phyloP scores from a whole-genome alignment of 2,888 invertebrate genomes.

The Euzetes globulus region DNA sequence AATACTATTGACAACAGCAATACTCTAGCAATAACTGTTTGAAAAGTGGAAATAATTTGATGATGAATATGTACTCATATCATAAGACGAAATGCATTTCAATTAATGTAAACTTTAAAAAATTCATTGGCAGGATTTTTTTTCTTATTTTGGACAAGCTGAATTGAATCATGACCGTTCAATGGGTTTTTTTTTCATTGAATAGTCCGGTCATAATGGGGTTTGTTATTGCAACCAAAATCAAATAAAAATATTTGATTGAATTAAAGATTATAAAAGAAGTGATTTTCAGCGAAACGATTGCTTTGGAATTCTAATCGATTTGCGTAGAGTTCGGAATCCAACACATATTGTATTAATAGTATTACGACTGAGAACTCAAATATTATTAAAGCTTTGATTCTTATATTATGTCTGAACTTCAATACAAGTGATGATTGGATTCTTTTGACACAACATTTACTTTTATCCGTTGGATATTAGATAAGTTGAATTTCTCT shows the following conservation, averaged over 20 bases:
- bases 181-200: too few relatives aligned
- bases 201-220: neutral
- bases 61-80: neutral
- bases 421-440: neutral
- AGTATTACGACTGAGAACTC: neutral
- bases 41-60: neutral
- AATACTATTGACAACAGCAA: neutral
- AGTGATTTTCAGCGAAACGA: neutral
- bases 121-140: too few relatives aligned
- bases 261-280: slow-evolving; percentile 11
- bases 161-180: too few relatives aligned
- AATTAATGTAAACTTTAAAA: too few relatives aligned
- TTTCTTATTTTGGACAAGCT: too few relatives aligned
- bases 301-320: neutral
- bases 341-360: neutral
- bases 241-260: neutral
- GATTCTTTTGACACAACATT: slow-evolving; percentile 1
- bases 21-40: neutral
- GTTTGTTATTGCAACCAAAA: neutral
- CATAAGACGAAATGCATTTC: too few relatives aligned
- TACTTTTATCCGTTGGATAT: neutral
- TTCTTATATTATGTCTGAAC: slow-evolving; percentile 13
- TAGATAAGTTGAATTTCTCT: neutral
- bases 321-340: neutral
- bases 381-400: slow-evolving; percentile 7